Conservation (phyloP, 64 coral and sea anemone genomes). For the Dendrophyllia cribrosa region DNA sequence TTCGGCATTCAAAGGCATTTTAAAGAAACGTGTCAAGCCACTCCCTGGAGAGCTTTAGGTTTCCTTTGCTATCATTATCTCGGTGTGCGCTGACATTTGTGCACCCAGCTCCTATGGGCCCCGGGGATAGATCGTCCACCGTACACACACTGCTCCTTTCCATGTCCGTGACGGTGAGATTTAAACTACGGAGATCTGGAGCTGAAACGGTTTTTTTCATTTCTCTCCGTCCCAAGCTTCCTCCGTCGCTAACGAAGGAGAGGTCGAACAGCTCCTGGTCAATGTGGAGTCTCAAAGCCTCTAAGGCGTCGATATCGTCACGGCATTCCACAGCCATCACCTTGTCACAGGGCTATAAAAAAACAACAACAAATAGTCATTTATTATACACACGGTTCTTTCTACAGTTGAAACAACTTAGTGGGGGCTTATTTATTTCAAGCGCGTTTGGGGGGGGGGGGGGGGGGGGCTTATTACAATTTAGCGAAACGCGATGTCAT, state of each 20-base stretch:
- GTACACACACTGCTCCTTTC: constrained; percentile 79
- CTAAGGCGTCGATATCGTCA: constrained; percentile 60
- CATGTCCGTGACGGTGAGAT: constrained; percentile 60
- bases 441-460: too few relatives aligned
- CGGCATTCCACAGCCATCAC: constrained; percentile 51
- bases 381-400: too few relatives aligned
- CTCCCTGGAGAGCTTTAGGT: constrained; percentile 9
- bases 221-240: constrained; percentile 10
- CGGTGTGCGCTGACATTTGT: neutral
- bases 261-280: constrained; percentile 67
- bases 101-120: neutral
- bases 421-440: too few relatives aligned
- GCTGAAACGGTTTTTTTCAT: constrained; percentile 47
- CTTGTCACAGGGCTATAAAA: constrained; percentile 60
- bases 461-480: too few relatives aligned
- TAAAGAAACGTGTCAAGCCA: constrained; percentile 47
- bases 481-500: too few relatives aligned
- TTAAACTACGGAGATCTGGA: constrained; percentile 67
- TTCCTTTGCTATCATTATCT: neutral
- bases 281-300: constrained; percentile 59
- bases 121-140: constrained; percentile 81
- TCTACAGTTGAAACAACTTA: too few relatives aligned
- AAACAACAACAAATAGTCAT: neutral
- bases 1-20: neutral
- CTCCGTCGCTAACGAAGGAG: constrained; percentile 17